These are phyloP conservation scores for Fulmarus glacialis DNA, from an alignment of 2,113 vertebrate genomes.

Conservation along the genomic window DNA sequence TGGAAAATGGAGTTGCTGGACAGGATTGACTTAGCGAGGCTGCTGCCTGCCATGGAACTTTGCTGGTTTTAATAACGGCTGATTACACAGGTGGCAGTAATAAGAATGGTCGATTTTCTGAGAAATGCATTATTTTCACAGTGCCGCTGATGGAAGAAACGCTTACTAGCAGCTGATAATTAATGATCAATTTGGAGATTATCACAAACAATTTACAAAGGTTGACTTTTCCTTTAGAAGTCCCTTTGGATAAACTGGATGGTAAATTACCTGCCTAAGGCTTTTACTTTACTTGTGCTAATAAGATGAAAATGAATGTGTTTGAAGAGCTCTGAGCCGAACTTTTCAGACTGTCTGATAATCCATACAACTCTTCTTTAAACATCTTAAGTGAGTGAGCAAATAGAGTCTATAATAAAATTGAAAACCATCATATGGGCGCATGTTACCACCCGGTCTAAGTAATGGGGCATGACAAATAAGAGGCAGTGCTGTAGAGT, in stretches of 20 bases:
- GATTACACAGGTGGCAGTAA: neutral
- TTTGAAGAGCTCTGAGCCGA: conserved; percentile 41
- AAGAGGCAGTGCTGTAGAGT: conserved; percentile 12
- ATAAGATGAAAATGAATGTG: conserved; percentile 43
- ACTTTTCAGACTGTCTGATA: conserved; percentile 46
- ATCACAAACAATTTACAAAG: conserved; percentile 55
- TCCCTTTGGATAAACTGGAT: conserved; percentile 37
- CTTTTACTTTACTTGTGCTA: conserved; percentile 52
- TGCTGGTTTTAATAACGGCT: neutral
- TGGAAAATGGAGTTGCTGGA: neutral
- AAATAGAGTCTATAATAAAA: conserved; percentile 43
- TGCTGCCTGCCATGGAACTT: neutral
- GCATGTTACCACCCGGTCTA: neutral
- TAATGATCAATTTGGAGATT: conserved; percentile 54
- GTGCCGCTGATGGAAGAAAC: neutral
- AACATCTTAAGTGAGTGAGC: conserved; percentile 58
- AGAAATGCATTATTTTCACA: conserved; percentile 46
- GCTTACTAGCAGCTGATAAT: conserved; percentile 34
- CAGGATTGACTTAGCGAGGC: neutral
- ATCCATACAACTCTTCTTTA: conserved; percentile 56
- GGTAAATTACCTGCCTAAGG: conserved; percentile 58
- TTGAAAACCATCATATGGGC: neutral
- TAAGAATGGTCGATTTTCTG: conserved; percentile 9
- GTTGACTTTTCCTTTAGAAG: conserved; percentile 50
- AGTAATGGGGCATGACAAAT: conserved; percentile 49